A percentile compares a stretch with the other conserved stretches of the same genome.
Conservation (phyloP, 1,140 invertebrate species). For the Drosophila repletoides region DNA sequence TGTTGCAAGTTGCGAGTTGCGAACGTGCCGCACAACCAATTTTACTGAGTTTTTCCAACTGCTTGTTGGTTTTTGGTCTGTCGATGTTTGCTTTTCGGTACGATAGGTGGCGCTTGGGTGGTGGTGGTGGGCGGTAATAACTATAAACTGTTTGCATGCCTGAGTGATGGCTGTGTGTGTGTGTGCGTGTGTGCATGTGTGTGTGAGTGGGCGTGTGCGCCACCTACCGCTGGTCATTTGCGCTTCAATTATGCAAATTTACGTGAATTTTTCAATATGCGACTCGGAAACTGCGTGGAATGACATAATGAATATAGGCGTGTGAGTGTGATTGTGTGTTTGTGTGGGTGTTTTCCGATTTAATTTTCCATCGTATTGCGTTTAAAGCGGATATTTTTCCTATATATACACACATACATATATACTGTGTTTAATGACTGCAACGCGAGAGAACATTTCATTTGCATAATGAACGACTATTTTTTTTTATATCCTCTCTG, state of each 20-base stretch:
- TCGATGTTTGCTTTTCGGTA: slow-evolving; percentile 4
- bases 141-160: slow-evolving; percentile 31
- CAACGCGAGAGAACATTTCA: slow-evolving; percentile 24
- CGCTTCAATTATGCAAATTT: slow-evolving; percentile 68
- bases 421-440: slow-evolving; percentile 38
- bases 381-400: slow-evolving; percentile 39
- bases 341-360: slow-evolving; percentile 44
- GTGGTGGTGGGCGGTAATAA: slow-evolving; percentile 22
- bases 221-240: slow-evolving; percentile 36
- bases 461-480: slow-evolving; percentile 40
- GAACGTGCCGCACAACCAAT: slow-evolving; percentile 25
- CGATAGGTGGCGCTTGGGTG: slow-evolving; percentile 22
- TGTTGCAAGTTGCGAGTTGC: slow-evolving; percentile 3
- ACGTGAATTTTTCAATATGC: slow-evolving; percentile 42
- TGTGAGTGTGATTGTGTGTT: not conserved
- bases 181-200: not conserved
- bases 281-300: slow-evolving; percentile 9
- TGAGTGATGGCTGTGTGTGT: slow-evolving; percentile 12
- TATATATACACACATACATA: slow-evolving; percentile 1
- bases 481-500: not conserved
- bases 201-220: not conserved
- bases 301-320: slow-evolving; percentile 37
- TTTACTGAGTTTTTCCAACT: slow-evolving; percentile 7
- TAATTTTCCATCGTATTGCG: slow-evolving; percentile 67
- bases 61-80: slow-evolving; percentile 19